Base-by-base conservation (phyloP, 2,113 vertebrate species). In the Corythornis cristatus region DNA sequence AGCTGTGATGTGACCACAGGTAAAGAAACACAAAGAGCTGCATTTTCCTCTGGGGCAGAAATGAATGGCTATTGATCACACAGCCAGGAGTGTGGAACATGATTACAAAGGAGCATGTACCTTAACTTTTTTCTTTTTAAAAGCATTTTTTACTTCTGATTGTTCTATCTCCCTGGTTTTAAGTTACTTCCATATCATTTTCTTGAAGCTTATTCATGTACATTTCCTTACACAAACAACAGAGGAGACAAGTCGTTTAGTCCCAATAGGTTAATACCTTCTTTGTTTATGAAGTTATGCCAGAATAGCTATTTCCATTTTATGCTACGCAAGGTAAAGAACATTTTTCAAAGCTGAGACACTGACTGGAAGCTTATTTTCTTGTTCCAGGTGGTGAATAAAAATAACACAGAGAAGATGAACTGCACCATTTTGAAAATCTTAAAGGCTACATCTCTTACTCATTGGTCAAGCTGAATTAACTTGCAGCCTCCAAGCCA, bases 401-500 rank as follows among this genome's bases (percentile, higher is more conserved):
- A 96, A 96, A 96, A 83, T 88, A 96, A 88, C 79, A 86, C 7
- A 0, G 15, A 64, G 58, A 91, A 95, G 75, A 89, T 76, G 85
- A 94, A 89, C 82, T 83, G 80, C 56, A 91, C 28, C 10, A 77
- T 88, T 94, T 94, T 86, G 16, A 67, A 95, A 94, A 91, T 89
- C 92, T 89, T 94, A 94, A 93, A 93, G 83, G 88, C 83, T 86
- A 72, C 40, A 31, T 56, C 90, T 85, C 62, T 83, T 83, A 46
- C 71, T 93, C 85, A 94, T 89, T 95, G 96, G 96, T 95, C 95
- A 96, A 96, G 93, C 92, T 90, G 90, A 96, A 96, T 96, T 96
- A 96, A 94, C 96, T 94, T 76, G 79, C 71, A 91, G 87, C 75
- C 75, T 93, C 89, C 71, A 84, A 95, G 88, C 76, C 79, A 93